These are phyloP conservation scores for Cantharis lateralis DNA, from an alignment of 2,888 invertebrate species.

Conservation along the genomic window DNA sequence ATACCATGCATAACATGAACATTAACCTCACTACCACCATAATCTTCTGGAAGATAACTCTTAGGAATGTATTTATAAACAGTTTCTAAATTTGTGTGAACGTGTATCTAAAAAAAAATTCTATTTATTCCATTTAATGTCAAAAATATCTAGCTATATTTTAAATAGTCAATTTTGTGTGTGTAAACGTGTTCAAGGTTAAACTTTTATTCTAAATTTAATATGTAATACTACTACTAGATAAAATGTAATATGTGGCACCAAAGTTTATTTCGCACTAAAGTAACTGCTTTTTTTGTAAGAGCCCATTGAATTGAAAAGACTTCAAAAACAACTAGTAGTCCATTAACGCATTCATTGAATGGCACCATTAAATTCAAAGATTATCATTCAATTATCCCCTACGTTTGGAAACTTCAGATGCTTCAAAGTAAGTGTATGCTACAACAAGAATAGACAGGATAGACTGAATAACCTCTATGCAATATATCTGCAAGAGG, in stretches of 20 bases:
- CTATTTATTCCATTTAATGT: too few species aligned
- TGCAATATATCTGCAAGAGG: not conserved
- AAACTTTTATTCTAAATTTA: not conserved
- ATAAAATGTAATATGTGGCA: too few species aligned
- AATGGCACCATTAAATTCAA: not conserved
- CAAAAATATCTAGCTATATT: not conserved
- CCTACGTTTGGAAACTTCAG: not conserved
- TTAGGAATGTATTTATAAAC: constrained; percentile 4
- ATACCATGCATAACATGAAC: constrained; percentile 1
- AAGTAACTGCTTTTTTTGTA: too few species aligned
- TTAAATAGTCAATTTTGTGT: not conserved
- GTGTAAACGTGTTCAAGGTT: not conserved
- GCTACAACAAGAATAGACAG: not conserved
- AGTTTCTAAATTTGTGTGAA: constrained; percentile 3
- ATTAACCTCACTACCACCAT: constrained; percentile 3
- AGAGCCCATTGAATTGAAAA: too few species aligned
- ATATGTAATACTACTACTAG: too few species aligned
- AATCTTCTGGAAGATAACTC: constrained; percentile 1
- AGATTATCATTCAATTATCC: not conserved
- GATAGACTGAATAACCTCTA: not conserved
- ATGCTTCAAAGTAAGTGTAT: not conserved
- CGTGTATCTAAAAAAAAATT: constrained; percentile 5
- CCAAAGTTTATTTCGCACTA: too few species aligned
- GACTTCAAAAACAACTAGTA: not conserved
- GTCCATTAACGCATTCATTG: not conserved